Conservation (phyloP, 1,140 invertebrate species). For the Tetramorium simillimum region DNA sequence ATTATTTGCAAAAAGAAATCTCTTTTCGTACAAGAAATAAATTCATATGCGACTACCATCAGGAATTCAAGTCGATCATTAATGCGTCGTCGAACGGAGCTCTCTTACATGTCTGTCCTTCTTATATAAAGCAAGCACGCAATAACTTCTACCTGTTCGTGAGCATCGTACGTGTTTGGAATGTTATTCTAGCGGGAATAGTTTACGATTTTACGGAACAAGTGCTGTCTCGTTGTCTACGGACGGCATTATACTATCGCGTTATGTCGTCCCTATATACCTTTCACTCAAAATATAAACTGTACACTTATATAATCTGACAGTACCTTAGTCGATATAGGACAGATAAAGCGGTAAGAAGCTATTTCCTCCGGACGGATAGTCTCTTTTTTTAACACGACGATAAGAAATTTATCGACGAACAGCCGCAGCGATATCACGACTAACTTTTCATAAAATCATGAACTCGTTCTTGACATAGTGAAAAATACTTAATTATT, state of each 20-base stretch:
- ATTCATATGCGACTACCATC: neutral
- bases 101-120: neutral
- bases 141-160: slow-evolving; percentile 46
- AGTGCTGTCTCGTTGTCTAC: neutral
- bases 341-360: neutral
- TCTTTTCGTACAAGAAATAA: slow-evolving; percentile 12
- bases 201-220: slow-evolving; percentile 43
- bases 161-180: slow-evolving; percentile 26
- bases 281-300: slow-evolving; percentile 24
- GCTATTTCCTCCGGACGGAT: neutral
- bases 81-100: slow-evolving; percentile 22
- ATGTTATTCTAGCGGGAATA: slow-evolving; percentile 22
- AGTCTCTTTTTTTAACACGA: neutral
- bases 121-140: slow-evolving; percentile 31
- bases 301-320: neutral
- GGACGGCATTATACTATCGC: neutral
- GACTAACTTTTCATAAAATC: neutral
- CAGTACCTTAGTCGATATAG: neutral
- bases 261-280: neutral
- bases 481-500: slow-evolving; percentile 13
- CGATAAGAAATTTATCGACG: slow-evolving; percentile 24
- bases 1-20: neutral
- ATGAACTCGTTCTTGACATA: neutral
- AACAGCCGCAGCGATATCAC: neutral
- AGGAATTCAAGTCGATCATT: slow-evolving; percentile 39